Evolutionary conservation across 2,888 invertebrate species (phyloP).

Genomic region (Lutraria lutraria): DNA sequence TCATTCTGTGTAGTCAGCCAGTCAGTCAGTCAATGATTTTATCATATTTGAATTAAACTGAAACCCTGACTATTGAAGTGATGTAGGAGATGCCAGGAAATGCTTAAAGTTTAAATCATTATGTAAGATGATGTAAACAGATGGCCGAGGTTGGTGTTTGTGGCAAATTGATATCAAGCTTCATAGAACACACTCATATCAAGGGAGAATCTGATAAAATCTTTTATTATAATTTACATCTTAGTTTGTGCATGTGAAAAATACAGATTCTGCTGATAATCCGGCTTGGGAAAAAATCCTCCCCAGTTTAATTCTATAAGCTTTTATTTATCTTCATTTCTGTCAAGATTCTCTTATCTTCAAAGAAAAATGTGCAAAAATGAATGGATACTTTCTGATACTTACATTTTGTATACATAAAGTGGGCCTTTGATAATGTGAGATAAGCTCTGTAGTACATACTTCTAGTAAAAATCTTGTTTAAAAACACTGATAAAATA

Average conservation of each 20-base stretch:
- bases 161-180: not conserved
- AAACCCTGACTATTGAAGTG: not conserved
- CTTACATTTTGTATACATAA: slow-evolving; percentile 8
- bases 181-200: not conserved
- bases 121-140: not conserved
- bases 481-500: not conserved
- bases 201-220: not conserved
- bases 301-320: not conserved
- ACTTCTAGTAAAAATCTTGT: not conserved
- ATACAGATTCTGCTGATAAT: not conserved
- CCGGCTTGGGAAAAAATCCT: not conserved
- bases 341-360: slow-evolving; percentile 22
- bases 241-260: not conserved
- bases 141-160: not conserved
- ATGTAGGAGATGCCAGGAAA: not conserved
- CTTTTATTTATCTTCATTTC: not conserved
- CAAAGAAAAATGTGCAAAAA: slow-evolving; percentile 10
- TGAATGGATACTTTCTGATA: slow-evolving; percentile 17
- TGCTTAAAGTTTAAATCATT: not conserved
- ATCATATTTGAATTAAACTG: not conserved
- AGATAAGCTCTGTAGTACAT: not conserved
- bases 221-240: not conserved
- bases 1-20: no score
- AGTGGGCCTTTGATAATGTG: not conserved
- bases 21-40: not conserved